These are phyloP conservation scores for Oncorhynchus tshawytscha DNA, from an alignment of 2,113 vertebrate genomes.

Conservation along the genomic window DNA sequence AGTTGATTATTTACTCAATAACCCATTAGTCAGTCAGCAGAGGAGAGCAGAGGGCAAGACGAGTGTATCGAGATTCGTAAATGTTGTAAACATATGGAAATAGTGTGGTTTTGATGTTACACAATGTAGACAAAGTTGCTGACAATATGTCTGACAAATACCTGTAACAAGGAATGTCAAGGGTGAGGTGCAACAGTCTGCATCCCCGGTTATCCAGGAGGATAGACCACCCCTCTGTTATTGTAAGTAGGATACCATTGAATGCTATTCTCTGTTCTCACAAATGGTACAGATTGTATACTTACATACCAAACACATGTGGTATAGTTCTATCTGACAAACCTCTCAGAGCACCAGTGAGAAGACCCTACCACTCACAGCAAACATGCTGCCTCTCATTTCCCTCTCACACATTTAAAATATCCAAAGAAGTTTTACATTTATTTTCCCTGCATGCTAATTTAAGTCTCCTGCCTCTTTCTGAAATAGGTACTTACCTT, in stretches of 20 bases:
- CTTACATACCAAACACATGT: too few relatives aligned
- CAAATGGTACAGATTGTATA: neutral
- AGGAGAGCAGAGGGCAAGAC: neutral
- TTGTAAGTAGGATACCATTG: conserved; percentile 14
- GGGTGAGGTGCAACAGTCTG: fast-evolving
- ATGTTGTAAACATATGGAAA: neutral
- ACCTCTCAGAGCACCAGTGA: too few relatives aligned
- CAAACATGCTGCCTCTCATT: conserved; percentile 7
- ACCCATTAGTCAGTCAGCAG: conserved; percentile 53
- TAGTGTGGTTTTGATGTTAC: neutral
- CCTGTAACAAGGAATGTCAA: too few relatives aligned
- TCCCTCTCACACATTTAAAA: conserved; percentile 28
- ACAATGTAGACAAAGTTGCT: neutral
- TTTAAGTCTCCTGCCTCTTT: conserved; percentile 41
- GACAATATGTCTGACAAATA: neutral
- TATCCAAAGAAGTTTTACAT: conserved; percentile 25
- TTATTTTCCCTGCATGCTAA: conserved; percentile 48
- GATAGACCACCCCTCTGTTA: neutral
- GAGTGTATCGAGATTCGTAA: neutral
- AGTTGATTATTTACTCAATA: conserved; percentile 68
- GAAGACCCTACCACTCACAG: too few relatives aligned
- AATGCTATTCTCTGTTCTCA: neutral
- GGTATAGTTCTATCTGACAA: too few relatives aligned
- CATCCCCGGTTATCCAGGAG: conserved; percentile 28
- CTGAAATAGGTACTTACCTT: conserved; percentile 31